A percentile compares a stretch with the other conserved stretches of the same genome.
Evolutionary conservation across 2,888 invertebrate genomes (phyloP).

Genomic region (Norana najaformis): DNA sequence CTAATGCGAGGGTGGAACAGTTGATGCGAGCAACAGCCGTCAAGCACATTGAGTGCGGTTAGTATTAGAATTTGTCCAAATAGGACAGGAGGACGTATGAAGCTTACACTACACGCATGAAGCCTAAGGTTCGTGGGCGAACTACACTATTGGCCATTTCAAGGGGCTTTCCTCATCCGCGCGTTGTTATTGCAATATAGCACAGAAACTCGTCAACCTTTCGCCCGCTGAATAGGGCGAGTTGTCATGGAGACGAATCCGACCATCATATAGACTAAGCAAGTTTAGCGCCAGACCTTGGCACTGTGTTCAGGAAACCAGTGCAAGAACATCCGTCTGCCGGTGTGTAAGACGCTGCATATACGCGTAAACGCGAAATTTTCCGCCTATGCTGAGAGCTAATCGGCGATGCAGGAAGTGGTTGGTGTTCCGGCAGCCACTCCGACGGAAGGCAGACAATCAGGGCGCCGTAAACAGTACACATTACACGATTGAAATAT

Average conservation of each 20-base stretch:
- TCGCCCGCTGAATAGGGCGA: background rate
- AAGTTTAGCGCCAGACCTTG: background rate
- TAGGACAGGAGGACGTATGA: too few species aligned
- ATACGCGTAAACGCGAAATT: background rate
- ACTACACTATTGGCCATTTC: background rate
- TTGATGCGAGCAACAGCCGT: too few species aligned
- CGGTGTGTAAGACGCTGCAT: background rate
- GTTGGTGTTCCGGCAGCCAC: background rate
- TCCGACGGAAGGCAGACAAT: background rate
- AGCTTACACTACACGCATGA: too few species aligned
- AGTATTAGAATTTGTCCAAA: too few species aligned
- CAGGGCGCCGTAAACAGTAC: constrained; percentile 7
- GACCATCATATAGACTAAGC: background rate
- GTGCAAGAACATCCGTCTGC: background rate
- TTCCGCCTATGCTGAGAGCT: background rate
- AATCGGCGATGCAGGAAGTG: background rate
- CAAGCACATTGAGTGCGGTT: too few species aligned
- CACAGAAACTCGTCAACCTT: background rate
- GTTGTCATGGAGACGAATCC: background rate
- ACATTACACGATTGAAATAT: constrained; percentile 22
- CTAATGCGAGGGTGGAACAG: too few species aligned
- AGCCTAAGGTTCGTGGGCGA: background rate
- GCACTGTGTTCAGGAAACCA: constrained; percentile 3
- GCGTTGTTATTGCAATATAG: too few species aligned
- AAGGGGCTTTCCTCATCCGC: background rate